A percentile compares a stretch with the other conserved stretches of the same genome.
phyloP scores from a whole-genome alignment of 1,140 invertebrate genomes.

The Theocolax elegans region DNA sequence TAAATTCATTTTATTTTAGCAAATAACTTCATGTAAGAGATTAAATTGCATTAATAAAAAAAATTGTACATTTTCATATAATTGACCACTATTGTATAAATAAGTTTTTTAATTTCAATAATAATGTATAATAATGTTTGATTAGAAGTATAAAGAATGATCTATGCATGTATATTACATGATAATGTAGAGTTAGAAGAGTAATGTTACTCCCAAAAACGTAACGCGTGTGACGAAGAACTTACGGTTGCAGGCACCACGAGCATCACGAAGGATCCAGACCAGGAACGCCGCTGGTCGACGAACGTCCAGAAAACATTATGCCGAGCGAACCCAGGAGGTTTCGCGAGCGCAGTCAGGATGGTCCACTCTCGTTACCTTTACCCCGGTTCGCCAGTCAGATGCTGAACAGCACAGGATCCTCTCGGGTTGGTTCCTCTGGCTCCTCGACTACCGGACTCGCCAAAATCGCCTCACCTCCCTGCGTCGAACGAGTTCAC shows the following conservation, averaged over 20 bases:
- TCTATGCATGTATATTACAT: too few relatives aligned
- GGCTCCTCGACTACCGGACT: conserved; percentile 33
- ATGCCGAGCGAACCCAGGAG: conserved; percentile 78
- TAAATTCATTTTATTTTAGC: too few relatives aligned
- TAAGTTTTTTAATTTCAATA: too few relatives aligned
- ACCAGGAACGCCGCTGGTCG: conserved; percentile 85
- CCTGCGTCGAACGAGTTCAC: conserved; percentile 55
- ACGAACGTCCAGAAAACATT: conserved; percentile 82
- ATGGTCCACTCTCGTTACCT: conserved; percentile 80
- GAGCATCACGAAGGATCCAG: conserved; percentile 75
- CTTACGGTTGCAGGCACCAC: conserved; percentile 57
- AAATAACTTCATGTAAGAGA: too few relatives aligned
- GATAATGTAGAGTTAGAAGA: too few relatives aligned
- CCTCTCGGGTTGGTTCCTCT: conserved; percentile 41
- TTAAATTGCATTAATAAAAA: too few relatives aligned
- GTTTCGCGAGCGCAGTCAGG: conserved; percentile 73
- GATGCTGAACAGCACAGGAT: conserved; percentile 67
- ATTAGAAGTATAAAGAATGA: too few relatives aligned
- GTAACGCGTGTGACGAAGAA: too few relatives aligned
- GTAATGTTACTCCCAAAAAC: too few relatives aligned
- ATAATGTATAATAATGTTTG: too few relatives aligned
- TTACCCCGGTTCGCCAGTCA: conserved; percentile 87
- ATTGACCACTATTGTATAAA: too few relatives aligned
- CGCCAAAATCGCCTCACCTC: conserved; percentile 58
- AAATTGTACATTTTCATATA: too few relatives aligned